Evolutionary conservation across 1,140 invertebrate species (phyloP), one percentile per base, ranked within the genome.

Genomic region (Neotoxoptera formosana): DNA sequence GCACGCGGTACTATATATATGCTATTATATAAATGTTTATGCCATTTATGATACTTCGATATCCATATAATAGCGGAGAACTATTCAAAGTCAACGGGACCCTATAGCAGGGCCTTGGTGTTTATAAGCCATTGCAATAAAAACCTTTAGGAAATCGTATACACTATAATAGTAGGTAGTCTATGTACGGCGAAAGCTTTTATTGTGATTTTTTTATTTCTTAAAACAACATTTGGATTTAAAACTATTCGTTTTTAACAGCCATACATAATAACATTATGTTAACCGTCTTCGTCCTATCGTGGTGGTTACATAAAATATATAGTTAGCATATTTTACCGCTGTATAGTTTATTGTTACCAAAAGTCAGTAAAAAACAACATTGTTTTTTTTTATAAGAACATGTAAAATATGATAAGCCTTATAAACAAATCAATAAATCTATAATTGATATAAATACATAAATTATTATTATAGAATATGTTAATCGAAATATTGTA

Each of bases 301-400:
- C 1, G 7, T 41, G 41, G 7, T 8, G 14, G 30, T 86, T 30
- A 47, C 6, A 47, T 86, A 86, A 86, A 47, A 86, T 0, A 17
- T 87, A 87, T 34, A 86, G 45, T 25, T 11, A 47, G 47, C 41
- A 47, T 86, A 45, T 86, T 36, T 11, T 47, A 45, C 14, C 4
- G 7, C 20, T 45, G 0, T 87, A 76, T n/a, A 76, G n/a, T n/a
- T 53, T 30, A 83, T 20, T 87, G 45, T 48, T 51, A 87, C 30
- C 47, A 48, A 87, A n/a, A 87, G 2, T 87, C 8, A 87, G 48
- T 87, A 87, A 87, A 87, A 87, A 87, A 87, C 48, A 1, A 87
- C 48, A 30, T 47, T n/a, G n/a, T n/a, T n/a, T n/a, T 86, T 86
- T 47, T 86, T 87, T 48, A 20, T 34, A n/a, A n/a, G 7, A n/a